A percentile compares a stretch with the other conserved stretches of the same genome.
Evolutionary conservation across 1,140 invertebrate species (phyloP).

Genomic region (Parapsyche elsis): DNA sequence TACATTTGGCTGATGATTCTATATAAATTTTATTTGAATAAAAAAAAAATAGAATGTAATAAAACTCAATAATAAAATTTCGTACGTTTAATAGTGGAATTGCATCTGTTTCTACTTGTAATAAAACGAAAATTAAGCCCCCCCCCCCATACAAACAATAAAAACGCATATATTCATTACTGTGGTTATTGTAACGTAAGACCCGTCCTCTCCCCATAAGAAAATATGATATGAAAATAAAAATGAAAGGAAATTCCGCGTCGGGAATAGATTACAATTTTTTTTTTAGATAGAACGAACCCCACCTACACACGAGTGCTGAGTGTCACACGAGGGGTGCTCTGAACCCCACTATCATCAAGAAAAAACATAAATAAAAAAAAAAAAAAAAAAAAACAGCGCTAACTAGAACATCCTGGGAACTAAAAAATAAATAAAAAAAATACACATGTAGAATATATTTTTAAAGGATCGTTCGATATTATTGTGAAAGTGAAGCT

Average conservation of each 20-base stretch:
- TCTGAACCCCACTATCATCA: not conserved
- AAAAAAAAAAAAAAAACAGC: not conserved
- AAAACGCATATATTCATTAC: conserved; percentile 47
- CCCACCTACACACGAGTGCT: conserved; percentile 23
- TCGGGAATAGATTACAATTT: conserved; percentile 41
- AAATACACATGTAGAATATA: not conserved
- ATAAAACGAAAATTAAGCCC: conserved; percentile 25
- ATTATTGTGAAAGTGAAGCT: not conserved
- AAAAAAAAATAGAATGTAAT: too few relatives aligned
- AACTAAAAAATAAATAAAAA: not conserved
- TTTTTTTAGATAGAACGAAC: not conserved
- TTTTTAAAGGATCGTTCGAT: not conserved
- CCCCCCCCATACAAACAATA: not conserved
- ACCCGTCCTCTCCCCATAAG: conserved; percentile 16
- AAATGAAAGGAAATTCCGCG: conserved; percentile 37
- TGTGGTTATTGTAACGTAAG: conserved; percentile 10
- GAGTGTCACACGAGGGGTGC: conserved; percentile 18
- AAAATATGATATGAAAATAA: conserved; percentile 50
- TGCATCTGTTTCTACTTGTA: too few relatives aligned
- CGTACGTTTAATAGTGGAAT: too few relatives aligned
- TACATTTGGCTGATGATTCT: too few relatives aligned
- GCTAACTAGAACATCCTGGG: not conserved
- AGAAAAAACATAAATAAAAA: conserved; percentile 31
- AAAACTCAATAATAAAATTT: too few relatives aligned
- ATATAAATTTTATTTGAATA: too few relatives aligned